phyloP scores from a whole-genome alignment of 2,113 vertebrate species.

The Varanus komodoensis region DNA sequence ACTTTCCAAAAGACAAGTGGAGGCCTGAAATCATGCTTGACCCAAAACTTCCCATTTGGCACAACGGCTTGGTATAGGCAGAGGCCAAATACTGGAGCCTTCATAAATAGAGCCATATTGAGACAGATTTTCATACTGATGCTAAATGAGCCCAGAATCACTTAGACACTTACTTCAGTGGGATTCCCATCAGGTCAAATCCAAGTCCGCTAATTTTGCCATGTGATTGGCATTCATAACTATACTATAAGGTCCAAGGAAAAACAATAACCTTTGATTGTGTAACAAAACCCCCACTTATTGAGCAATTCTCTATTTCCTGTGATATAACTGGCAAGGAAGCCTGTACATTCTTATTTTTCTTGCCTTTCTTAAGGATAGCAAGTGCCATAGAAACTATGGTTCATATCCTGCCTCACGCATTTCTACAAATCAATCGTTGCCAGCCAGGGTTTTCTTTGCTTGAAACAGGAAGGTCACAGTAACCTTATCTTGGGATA shows the following conservation, averaged over 20 bases:
- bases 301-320: background rate
- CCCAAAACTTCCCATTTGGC: background rate
- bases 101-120: background rate
- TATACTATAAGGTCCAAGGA: background rate
- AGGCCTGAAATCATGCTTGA: constrained; percentile 13
- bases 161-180: background rate
- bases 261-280: background rate
- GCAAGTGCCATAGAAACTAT: background rate
- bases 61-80: background rate
- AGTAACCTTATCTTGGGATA: background rate
- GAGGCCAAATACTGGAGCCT: background rate
- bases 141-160: background rate
- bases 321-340: background rate
- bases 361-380: background rate
- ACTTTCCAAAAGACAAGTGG: background rate
- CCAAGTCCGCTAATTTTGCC: background rate
- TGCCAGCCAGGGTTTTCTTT: background rate
- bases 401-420: background rate
- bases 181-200: background rate
- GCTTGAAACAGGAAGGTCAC: background rate
- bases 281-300: background rate
- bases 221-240: background rate
- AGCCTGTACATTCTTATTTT: background rate
- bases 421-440: background rate
- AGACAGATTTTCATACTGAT: background rate